These are phyloP conservation scores for Eubasilissa splendida DNA, from an alignment of 2,888 invertebrate species.

Conservation along the genomic window DNA sequence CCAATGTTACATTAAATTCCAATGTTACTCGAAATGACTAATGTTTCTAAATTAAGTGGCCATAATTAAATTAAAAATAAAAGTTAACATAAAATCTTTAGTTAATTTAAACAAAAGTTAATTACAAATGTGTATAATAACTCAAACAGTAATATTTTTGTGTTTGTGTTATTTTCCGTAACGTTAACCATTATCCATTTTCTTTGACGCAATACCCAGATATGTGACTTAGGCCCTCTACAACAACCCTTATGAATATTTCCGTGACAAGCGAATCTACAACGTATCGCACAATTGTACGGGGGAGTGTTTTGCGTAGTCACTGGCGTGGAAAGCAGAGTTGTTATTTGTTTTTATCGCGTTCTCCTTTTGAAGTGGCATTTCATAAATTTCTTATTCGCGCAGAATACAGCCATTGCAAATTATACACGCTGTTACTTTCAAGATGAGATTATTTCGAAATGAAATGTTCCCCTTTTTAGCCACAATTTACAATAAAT, in stretches of 20 bases:
- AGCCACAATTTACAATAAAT: too few relatives aligned
- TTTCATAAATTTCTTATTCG: slow-evolving; percentile 35
- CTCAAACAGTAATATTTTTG: neutral
- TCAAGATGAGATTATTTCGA: slow-evolving; percentile 17
- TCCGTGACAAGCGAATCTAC: slow-evolving; percentile 11
- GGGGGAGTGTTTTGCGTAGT: neutral
- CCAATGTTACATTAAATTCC: too few relatives aligned
- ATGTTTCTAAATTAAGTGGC: too few relatives aligned
- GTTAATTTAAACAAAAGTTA: too few relatives aligned
- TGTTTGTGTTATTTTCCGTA: neutral
- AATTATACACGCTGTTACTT: slow-evolving; percentile 36
- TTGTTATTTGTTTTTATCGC: slow-evolving; percentile 32
- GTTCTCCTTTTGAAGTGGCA: slow-evolving; percentile 13
- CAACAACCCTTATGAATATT: slow-evolving; percentile 27
- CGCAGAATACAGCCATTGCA: slow-evolving; percentile 19
- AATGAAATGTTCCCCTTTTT: slow-evolving; percentile 25
- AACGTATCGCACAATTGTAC: slow-evolving; percentile 5
- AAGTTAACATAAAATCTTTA: too few relatives aligned
- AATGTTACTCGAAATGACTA: too few relatives aligned
- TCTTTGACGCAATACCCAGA: neutral
- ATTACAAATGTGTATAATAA: neutral
- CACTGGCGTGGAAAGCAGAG: slow-evolving; percentile 20
- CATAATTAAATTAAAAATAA: too few relatives aligned
- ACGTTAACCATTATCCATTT: neutral
- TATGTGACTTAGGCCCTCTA: slow-evolving; percentile 10